Percentiles rank a stretch among this genome's conserved stretches.
Conservation (phyloP, 2,113 vertebrate species). For the Microcebus tavaratra region DNA sequence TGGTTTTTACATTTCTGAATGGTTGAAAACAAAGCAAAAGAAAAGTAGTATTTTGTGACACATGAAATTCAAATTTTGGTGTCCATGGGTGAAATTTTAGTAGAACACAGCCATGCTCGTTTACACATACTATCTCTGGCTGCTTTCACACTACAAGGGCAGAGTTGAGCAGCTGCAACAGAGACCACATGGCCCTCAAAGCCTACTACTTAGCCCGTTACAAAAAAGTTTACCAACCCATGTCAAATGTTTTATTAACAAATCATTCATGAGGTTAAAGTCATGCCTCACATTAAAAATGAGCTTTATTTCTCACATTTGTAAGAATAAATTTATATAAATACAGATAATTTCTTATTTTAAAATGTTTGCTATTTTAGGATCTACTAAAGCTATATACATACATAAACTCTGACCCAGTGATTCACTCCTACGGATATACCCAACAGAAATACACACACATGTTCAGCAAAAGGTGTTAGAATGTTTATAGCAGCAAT, state of each 20-base stretch:
- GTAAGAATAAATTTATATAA: background rate
- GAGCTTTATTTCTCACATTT: background rate
- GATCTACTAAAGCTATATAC: background rate
- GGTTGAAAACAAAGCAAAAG: background rate
- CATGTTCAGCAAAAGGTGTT: background rate
- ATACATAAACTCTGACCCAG: background rate
- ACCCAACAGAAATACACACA: background rate
- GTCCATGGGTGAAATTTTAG: background rate
- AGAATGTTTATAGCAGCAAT: background rate
- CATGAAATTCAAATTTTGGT: background rate
- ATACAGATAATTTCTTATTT: background rate
- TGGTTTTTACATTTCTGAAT: background rate
- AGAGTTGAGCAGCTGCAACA: background rate
- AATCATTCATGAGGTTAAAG: conserved; percentile 42
- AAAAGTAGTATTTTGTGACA: background rate
- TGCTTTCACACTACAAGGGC: no score
- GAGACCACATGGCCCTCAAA: background rate
- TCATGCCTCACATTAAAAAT: background rate
- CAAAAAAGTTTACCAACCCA: background rate
- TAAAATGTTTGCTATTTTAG: conserved; percentile 22
- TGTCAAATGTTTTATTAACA: background rate
- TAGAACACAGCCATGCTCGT: background rate
- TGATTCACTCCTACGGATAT: background rate
- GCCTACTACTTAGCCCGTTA: background rate
- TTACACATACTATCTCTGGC: fast-evolving